phyloP scores from a whole-genome alignment of 2,113 vertebrate species.

The Thamnaconus septentrionalis region DNA sequence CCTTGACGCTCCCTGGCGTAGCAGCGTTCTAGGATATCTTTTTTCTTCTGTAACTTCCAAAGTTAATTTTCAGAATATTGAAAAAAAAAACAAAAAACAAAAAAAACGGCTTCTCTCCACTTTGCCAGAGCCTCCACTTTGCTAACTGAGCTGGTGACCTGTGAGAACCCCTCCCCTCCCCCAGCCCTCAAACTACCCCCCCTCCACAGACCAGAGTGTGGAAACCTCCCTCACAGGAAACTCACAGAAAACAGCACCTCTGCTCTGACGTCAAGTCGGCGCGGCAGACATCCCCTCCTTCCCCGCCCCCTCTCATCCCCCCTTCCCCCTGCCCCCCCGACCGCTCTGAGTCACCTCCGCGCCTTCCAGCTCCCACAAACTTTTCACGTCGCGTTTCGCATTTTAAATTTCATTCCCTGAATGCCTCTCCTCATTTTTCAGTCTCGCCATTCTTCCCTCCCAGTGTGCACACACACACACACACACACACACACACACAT shows the following conservation, averaged over 20 bases:
- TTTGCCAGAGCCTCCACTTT: too few species aligned
- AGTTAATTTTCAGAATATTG: too few species aligned
- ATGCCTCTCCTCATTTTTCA: slow-evolving; percentile 5
- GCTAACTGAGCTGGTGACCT: too few species aligned
- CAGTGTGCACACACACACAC: slow-evolving; percentile 6
- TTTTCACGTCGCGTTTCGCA: too few species aligned
- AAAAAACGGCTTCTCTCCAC: too few species aligned
- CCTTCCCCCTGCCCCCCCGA: neutral
- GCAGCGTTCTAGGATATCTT: too few species aligned
- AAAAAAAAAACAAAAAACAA: too few species aligned
- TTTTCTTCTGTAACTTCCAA: too few species aligned
- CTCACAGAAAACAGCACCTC: slow-evolving; percentile 37
- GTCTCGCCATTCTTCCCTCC: neutral
- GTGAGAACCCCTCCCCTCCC: slow-evolving; percentile 5
- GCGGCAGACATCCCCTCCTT: slow-evolving; percentile 16
- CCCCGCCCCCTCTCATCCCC: slow-evolving; percentile 16
- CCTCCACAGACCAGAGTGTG: slow-evolving; percentile 14
- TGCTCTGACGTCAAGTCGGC: slow-evolving; percentile 35
- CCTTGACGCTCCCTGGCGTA: too few species aligned
- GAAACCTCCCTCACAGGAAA: slow-evolving; percentile 53
- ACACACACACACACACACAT: slow-evolving; percentile 22
- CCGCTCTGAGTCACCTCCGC: neutral
- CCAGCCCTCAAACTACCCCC: slow-evolving; percentile 15
- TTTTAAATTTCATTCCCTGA: too few species aligned
- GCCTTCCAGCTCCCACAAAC: neutral